These are phyloP conservation scores for Rhynchonema sp. DNA, from an alignment of 2,888 invertebrate species.

Conservation along the genomic window DNA sequence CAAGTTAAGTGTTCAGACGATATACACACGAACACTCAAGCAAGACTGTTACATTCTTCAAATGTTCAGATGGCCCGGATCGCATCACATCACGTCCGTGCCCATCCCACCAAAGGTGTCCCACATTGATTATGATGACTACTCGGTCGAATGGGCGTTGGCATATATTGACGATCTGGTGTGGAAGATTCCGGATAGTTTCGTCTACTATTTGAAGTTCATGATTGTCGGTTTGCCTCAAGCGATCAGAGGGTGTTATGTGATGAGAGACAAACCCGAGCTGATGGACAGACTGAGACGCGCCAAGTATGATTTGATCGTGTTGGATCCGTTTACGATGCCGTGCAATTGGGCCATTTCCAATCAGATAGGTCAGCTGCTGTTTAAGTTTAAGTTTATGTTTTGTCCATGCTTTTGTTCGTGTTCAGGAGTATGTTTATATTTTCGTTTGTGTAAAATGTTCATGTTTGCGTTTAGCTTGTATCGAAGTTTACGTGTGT, in stretches of 20 bases:
- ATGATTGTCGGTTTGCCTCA: background rate
- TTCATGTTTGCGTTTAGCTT: too few species aligned
- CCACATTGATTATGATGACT: background rate
- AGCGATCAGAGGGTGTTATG: too few species aligned
- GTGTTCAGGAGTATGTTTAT: too few species aligned
- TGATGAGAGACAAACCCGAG: background rate
- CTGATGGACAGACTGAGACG: background rate
- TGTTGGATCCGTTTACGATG: background rate
- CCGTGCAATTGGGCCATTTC: background rate
- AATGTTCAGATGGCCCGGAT: background rate
- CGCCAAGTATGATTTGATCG: background rate
- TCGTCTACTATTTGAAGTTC: background rate
- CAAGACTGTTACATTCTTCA: too few species aligned
- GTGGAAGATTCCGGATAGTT: background rate
- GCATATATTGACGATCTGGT: background rate
- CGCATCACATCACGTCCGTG: background rate
- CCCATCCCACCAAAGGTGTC: background rate
- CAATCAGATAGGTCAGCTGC: background rate
- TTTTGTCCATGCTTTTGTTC: too few species aligned
- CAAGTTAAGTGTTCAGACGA: too few species aligned
- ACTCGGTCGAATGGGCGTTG: constrained; percentile 22
- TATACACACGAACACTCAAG: too few species aligned
- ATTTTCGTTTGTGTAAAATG: too few species aligned
- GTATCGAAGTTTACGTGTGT: too few species aligned
- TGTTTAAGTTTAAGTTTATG: too few species aligned